Conservation (phyloP, 2,113 vertebrate species). For the Montifringilla adamsi region DNA sequence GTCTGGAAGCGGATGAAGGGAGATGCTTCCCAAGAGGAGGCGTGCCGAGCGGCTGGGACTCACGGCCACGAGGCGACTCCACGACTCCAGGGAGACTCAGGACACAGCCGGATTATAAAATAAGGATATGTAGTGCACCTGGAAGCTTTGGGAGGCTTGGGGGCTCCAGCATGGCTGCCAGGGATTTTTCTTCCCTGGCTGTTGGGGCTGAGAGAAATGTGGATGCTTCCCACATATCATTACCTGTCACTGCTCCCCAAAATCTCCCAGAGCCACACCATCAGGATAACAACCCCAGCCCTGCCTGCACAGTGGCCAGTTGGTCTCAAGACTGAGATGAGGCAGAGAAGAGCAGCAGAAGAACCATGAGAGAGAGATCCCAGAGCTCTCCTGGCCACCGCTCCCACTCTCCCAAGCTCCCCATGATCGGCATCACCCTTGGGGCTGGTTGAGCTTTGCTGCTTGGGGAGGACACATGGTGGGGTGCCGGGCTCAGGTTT, state of each 20-base stretch:
- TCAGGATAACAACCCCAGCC: neutral
- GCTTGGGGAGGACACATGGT: fast-evolving
- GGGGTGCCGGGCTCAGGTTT: fast-evolving
- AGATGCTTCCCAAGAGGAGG: neutral
- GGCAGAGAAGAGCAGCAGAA: neutral
- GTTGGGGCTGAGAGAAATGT: constrained; percentile 68
- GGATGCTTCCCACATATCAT: constrained; percentile 72
- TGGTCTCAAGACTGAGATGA: fast-evolving
- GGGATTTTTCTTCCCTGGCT: constrained; percentile 10
- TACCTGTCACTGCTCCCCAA: neutral
- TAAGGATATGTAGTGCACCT: neutral
- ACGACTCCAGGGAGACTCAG: neutral
- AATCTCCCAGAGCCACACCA: neutral
- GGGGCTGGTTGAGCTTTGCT: neutral
- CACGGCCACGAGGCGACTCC: fast-evolving
- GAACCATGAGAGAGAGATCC: neutral
- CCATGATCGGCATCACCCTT: fast-evolving
- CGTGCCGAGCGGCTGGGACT: fast-evolving
- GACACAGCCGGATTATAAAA: neutral
- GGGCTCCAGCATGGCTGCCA: neutral
- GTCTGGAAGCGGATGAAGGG: constrained; percentile 2
- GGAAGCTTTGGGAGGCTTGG: fast-evolving
- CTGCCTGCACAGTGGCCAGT: fast-evolving
- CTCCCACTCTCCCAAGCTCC: neutral
- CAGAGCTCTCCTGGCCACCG: neutral